Conservation (phyloP, 2,797 vertebrate species). For the Salarias fasciatus region DNA sequence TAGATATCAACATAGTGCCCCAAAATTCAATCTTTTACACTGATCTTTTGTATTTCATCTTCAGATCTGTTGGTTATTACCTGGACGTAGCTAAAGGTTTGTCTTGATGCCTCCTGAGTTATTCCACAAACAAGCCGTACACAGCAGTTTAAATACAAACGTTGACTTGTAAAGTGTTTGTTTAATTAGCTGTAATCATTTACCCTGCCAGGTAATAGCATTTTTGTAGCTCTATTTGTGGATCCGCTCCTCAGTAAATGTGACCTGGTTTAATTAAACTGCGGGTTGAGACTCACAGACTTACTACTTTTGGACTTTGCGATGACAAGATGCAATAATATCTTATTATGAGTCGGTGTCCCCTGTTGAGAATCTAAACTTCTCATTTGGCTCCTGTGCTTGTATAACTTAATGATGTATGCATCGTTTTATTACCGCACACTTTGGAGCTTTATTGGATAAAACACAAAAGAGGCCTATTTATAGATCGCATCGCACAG, state of each 20-base stretch:
- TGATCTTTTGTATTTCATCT: too few relatives aligned
- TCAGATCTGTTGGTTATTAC: too few relatives aligned
- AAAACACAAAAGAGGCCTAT: slow-evolving; percentile 54
- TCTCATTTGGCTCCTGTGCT: slow-evolving; percentile 46
- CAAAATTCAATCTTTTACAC: too few relatives aligned
- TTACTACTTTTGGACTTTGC: slow-evolving; percentile 52
- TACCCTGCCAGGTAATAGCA: neutral
- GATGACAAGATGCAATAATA: slow-evolving; percentile 61
- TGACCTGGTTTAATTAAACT: slow-evolving; percentile 60
- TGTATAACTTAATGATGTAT: slow-evolving; percentile 60
- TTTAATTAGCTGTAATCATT: too few relatives aligned
- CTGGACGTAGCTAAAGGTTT: too few relatives aligned
- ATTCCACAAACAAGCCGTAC: too few relatives aligned
- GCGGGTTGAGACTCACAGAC: slow-evolving; percentile 50
- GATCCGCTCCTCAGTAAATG: slow-evolving; percentile 32
- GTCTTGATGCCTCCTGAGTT: too few relatives aligned
- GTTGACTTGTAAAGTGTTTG: too few relatives aligned
- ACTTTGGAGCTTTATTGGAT: slow-evolving; percentile 56
- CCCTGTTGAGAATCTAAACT: slow-evolving; percentile 53
- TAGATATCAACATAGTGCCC: too few relatives aligned
- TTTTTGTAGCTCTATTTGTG: slow-evolving; percentile 15
- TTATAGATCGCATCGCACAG: slow-evolving; percentile 38
- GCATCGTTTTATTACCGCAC: slow-evolving; percentile 48
- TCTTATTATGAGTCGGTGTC: slow-evolving; percentile 53
- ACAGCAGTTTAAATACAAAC: too few relatives aligned